Evolutionary conservation across 2,888 invertebrate species (phyloP), one percentile per base, ranked within the genome.

Genomic region (Harpalus rufipes): DNA sequence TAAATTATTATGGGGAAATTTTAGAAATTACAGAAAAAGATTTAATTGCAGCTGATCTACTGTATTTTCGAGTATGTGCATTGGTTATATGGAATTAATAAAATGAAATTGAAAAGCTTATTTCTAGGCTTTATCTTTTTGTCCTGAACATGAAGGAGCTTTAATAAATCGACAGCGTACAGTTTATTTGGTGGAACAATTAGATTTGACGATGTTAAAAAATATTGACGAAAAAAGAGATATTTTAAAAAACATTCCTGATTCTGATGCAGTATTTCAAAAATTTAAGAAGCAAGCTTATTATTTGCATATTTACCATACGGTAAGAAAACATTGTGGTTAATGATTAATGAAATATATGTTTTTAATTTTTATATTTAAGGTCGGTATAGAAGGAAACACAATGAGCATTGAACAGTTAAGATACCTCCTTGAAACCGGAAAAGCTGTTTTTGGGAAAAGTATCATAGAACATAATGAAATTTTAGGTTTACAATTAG

Each of bases 391-490:
- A 87, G 99, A 99, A 92, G 99, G 99, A 0, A 99, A 99, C 89
- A 99, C 99, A 0, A 97, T 99, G 96, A 96, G 97, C 1, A 92
- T 99, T 61, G 95, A 96, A 21, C 97, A 99, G 90, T 97, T 99
- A 0, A 93, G 98, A 87, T 96, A 96, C 85, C 95, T 99, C 86
- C 92, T 99, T 21, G 99, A 99, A 91, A 99, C 98, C 0, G 94
- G 96, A 63, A 94, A 96, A 88, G 96, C 96, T 0, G 96, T 98
- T 0, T 94, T 94, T 79, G 97, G 97, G 0, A 99, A 99, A 91
- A 98, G 98, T 89, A 95, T 99, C 78, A 94, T 97, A 87, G 99
- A 99, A 89, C 99, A 99, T 90, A 99, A 99, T 92, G 99, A 99
- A 92, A 97, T 99, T 88, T 91, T 99, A 63, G 97, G 97, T 39